Percentiles rank a stretch among this genome's conserved stretches.
Conservation (phyloP, 2,797 vertebrate genomes). For the Pangasius larnaudii region DNA sequence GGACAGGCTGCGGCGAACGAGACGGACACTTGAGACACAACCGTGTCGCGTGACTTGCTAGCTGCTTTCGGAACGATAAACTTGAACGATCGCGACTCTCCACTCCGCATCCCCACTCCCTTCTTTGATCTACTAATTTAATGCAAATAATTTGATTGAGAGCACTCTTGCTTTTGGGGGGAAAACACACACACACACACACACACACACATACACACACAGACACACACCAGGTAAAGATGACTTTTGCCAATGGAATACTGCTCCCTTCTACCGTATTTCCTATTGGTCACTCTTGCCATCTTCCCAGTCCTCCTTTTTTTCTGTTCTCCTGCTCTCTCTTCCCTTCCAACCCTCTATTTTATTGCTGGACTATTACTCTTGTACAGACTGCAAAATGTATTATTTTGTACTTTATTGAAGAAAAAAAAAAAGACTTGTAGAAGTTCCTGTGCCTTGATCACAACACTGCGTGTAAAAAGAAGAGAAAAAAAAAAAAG, state of each 20-base stretch:
- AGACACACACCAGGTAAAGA: constrained; percentile 12
- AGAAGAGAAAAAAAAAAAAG: constrained; percentile 72
- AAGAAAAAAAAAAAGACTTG: constrained; percentile 87
- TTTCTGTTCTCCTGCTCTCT: constrained; percentile 3
- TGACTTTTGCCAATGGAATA: constrained; percentile 43
- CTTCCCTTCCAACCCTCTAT: constrained; percentile 71
- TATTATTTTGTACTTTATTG: constrained; percentile 99
- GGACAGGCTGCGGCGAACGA: constrained; percentile 26
- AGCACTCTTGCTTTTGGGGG: constrained; percentile 37
- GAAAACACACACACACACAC: not conserved
- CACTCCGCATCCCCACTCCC: constrained; percentile 57
- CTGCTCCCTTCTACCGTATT: constrained; percentile 31
- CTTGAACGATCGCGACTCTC: constrained; percentile 62
- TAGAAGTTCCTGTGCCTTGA: constrained; percentile 97
- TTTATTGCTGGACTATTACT: constrained; percentile 97
- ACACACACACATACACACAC: not conserved
- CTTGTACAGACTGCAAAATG: constrained; percentile 99
- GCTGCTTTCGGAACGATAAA: constrained; percentile 43
- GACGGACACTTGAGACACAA: constrained; percentile 24
- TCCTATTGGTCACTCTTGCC: constrained; percentile 38
- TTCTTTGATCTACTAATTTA: constrained; percentile 58
- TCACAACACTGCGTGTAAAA: constrained; percentile 85
- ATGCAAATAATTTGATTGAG: constrained; percentile 49
- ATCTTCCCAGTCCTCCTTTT: constrained; percentile 43
- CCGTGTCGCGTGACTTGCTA: constrained; percentile 24